Base-by-base conservation (phyloP, 2,888 invertebrate species). In the Polia nebulosa region DNA sequence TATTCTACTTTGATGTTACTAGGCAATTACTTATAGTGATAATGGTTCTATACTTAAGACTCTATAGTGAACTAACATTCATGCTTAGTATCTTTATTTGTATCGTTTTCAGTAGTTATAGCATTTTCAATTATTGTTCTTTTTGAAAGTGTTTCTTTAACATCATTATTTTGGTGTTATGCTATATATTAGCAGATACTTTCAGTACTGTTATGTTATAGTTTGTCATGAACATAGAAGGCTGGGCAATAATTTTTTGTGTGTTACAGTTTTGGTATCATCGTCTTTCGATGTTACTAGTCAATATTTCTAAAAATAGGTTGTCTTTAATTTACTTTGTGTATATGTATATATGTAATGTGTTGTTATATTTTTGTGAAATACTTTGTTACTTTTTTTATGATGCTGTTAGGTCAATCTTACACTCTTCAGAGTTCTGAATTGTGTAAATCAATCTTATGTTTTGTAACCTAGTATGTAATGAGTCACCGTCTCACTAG, bases 401-500 rank as follows among this genome's bases (percentile, higher is more conserved):
- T 15, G 5, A 6, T 51, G 17, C 17, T n/a, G 1, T n/a, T n/a
- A 3, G 22, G n/a, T 51, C 9, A 0, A 34, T 53, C 6, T 36
- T 32, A 4, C 15, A 27, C 22, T 66, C 20, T 29, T 47, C 17
- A 13, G 15, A 39, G 15, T 49, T 44, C 22, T 25, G 17, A 15
- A 49, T 32, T 51, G 49, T 69, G 49, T 74, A 49, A 27, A 39
- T 13, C 11, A 51, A 76, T 70, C 15, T 47, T 55, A 36, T 51
- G 17, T 78, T 71, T 62, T 57, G 63, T 45, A 62, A 78, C 27
- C 25, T 39, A 62, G 45, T 74, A 34, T 61, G 44, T 47, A 57
- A 61, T 61, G 75, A 74, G 52, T 79, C 68, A 58, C 25, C 34
- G n/a, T 25, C n/a, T 67, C 25, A 61, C 51, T 44, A 60, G 34